phyloP scores from a whole-genome alignment of 2,113 vertebrate species.

The Mastomys natalensis region DNA sequence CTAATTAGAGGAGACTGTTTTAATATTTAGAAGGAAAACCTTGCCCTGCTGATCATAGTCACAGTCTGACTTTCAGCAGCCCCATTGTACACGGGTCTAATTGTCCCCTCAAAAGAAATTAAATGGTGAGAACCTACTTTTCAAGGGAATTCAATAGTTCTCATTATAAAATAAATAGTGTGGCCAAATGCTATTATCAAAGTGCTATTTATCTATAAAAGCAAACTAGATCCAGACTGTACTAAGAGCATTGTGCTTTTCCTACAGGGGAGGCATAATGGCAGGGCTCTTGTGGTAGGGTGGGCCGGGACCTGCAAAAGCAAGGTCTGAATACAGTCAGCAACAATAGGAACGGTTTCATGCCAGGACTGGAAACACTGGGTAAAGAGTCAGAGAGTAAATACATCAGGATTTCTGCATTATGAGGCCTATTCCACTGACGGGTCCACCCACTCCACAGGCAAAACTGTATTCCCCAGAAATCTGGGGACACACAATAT shows the following conservation, averaged over 20 bases:
- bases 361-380: background rate
- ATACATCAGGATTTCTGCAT: background rate
- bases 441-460: background rate
- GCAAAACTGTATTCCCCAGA: background rate
- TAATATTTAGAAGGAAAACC: slow-evolving; percentile 22
- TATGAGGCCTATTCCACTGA: background rate
- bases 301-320: background rate
- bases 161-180: background rate
- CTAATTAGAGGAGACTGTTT: background rate
- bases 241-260: background rate
- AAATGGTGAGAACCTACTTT: background rate
- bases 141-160: background rate
- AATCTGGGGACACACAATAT: background rate
- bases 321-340: background rate
- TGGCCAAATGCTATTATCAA: background rate
- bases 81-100: background rate
- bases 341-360: background rate
- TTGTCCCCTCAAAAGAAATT: background rate
- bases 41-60: background rate
- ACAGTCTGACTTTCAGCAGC: slow-evolving; percentile 13
- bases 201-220: background rate
- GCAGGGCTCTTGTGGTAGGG: background rate
- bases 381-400: background rate
- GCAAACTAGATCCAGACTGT: background rate
- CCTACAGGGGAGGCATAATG: background rate